Percentiles rank a stretch among this genome's conserved stretches.
phyloP scores from a whole-genome alignment of 2,888 invertebrate genomes.

The Phengaris arion region DNA sequence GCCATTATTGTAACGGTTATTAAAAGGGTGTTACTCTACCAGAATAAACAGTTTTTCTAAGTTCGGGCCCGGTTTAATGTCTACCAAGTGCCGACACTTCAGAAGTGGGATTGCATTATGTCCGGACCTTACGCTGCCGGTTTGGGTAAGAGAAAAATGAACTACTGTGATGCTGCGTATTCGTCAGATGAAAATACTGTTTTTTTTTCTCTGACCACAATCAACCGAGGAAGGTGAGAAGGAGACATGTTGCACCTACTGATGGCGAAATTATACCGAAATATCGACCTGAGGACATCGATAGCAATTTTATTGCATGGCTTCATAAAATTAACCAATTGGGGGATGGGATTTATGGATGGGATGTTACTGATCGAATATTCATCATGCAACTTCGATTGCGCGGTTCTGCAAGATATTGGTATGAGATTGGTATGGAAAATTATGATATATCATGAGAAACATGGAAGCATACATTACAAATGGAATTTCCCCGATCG shows the following conservation, averaged over 20 bases:
- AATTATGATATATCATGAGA: too few relatives aligned
- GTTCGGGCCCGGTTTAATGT: too few relatives aligned
- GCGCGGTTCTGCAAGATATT: too few relatives aligned
- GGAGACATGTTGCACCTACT: neutral
- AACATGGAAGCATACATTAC: too few relatives aligned
- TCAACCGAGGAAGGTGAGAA: neutral
- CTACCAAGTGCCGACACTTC: too few relatives aligned
- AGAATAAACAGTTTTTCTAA: too few relatives aligned
- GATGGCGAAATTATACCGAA: constrained; percentile 1
- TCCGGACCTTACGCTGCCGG: neutral
- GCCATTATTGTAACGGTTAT: too few relatives aligned
- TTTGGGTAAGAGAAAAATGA: neutral
- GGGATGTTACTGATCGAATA: constrained; percentile 33
- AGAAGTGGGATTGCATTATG: too few relatives aligned
- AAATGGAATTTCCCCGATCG: too few relatives aligned
- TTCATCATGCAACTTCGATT: constrained; percentile 35
- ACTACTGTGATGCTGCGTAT: neutral
- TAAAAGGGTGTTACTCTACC: too few relatives aligned
- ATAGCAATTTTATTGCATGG: neutral
- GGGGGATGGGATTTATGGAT: constrained; percentile 27
- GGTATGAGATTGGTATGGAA: too few relatives aligned
- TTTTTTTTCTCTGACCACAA: neutral
- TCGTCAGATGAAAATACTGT: constrained; percentile 7
- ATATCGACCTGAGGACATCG: too few relatives aligned
- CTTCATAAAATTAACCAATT: constrained; percentile 3